Conservation (phyloP, 2,888 invertebrate species). For the Pammene aurita region DNA sequence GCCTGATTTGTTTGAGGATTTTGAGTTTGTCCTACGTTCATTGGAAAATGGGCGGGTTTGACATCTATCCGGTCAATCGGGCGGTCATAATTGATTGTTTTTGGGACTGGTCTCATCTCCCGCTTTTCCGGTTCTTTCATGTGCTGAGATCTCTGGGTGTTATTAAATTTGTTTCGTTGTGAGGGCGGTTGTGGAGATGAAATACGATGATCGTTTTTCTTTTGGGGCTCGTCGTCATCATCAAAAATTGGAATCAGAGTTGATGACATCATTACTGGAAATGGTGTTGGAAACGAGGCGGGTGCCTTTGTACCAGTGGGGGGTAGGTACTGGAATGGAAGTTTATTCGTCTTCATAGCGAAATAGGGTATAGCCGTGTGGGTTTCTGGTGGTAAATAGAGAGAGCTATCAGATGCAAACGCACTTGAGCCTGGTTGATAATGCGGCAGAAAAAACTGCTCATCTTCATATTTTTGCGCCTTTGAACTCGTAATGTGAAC, state of each 20-base stretch:
- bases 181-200: slow-evolving; percentile 48
- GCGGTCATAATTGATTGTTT: slow-evolving; percentile 56
- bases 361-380: slow-evolving; percentile 69
- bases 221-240: slow-evolving; percentile 54
- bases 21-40: slow-evolving; percentile 45
- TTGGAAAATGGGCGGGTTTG: slow-evolving; percentile 57
- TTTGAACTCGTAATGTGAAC: slow-evolving; percentile 55
- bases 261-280: slow-evolving; percentile 65
- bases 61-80: slow-evolving; percentile 69
- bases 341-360: slow-evolving; percentile 64
- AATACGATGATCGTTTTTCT: slow-evolving; percentile 45
- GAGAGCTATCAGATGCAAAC: slow-evolving; percentile 66
- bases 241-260: slow-evolving; percentile 58
- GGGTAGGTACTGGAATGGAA: slow-evolving; percentile 68
- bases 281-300: slow-evolving; percentile 62
- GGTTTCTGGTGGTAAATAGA: slow-evolving; percentile 72
- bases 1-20: slow-evolving; percentile 52
- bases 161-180: slow-evolving; percentile 51
- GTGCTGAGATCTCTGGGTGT: slow-evolving; percentile 52
- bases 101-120: slow-evolving; percentile 57
- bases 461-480: slow-evolving; percentile 60
- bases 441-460: slow-evolving; percentile 68
- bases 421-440: slow-evolving; percentile 60
- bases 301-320: slow-evolving; percentile 67
- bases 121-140: slow-evolving; percentile 51